Evolutionary conservation across 2,888 invertebrate species (phyloP), one percentile per base, ranked within the genome.

Genomic region (Oithona nana): DNA sequence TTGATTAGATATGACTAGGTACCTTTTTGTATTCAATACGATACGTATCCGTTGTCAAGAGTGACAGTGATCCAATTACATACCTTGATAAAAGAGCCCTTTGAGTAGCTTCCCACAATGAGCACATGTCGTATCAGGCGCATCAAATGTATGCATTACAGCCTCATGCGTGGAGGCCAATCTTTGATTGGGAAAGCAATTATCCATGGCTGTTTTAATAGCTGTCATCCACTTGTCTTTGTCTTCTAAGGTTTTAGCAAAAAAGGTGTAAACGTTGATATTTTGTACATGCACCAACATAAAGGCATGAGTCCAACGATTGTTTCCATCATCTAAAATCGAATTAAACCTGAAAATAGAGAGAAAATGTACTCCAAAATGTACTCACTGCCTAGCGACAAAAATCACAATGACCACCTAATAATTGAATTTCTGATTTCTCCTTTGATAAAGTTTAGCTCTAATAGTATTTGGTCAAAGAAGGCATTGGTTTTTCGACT

Each of bases 41-140:
- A n/a, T n/a, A n/a, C n/a, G n/a, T n/a, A n/a, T n/a, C n/a, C n/a
- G n/a, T n/a, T n/a, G n/a, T n/a, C n/a, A n/a, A n/a, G n/a, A n/a
- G n/a, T n/a, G n/a, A n/a, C n/a, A n/a, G n/a, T n/a, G n/a, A n/a
- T n/a, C n/a, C n/a, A n/a, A n/a, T n/a, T n/a, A n/a, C n/a, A 52
- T 64, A 13, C 62, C 93, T 77, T 88, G 88, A 72, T 84, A 89
- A 72, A 90, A 83, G 66, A 86, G 77, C 1, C 92, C 93, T 73
- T 92, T 88, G 54, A 98, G 80, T 69, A 94, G 88, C 72, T 93
- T 93, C 6, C 84, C 84, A 75, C 97, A 98, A 69, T 86, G 83
- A 66, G 83, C 81, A 75, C 98, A 98, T 52, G 83, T 83, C 50
- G 83, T 83, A 55, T 30, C 66, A 0, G 93, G 86, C 66, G 81